Percentiles rank a stretch among this genome's conserved stretches.
These are phyloP conservation scores for Dysidea cf. avara DNA, from an alignment of 37 sponge, comb jelly and placozoan species.

Conservation along the genomic window DNA sequence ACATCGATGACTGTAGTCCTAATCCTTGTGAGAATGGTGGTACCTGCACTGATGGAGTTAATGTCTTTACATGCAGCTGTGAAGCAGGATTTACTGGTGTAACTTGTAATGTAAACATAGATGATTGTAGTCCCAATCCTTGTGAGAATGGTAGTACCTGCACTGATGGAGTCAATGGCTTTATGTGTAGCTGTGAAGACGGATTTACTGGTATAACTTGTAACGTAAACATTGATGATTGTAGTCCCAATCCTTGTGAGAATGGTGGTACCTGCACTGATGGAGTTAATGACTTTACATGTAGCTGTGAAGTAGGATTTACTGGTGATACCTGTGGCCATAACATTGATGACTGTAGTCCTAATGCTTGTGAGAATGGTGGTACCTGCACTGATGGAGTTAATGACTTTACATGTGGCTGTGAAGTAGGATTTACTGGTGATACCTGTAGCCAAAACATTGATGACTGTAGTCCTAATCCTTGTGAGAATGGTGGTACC, in stretches of 20 bases:
- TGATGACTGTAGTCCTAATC: slow-evolving; percentile 17
- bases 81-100: slow-evolving; percentile 35
- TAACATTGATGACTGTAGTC: slow-evolving; percentile 12
- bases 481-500: slow-evolving; percentile 24
- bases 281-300: slow-evolving; percentile 14
- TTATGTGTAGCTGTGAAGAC: background rate
- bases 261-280: slow-evolving; percentile 29
- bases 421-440: slow-evolving; percentile 42
- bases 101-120: slow-evolving; percentile 28
- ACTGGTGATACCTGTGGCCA: slow-evolving; percentile 21
- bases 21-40: slow-evolving; percentile 64
- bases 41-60: slow-evolving; percentile 30
- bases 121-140: slow-evolving; percentile 27
- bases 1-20: slow-evolving; percentile 62
- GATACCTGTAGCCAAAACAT: slow-evolving; percentile 24
- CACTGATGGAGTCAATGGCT: slow-evolving; percentile 1
- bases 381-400: slow-evolving; percentile 33
- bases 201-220: slow-evolving; percentile 21
- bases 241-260: slow-evolving; percentile 7
- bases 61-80: slow-evolving; percentile 27
- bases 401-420: slow-evolving; percentile 6
- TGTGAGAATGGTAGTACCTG: slow-evolving; percentile 29
- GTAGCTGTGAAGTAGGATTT: slow-evolving; percentile 13
- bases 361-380: slow-evolving; percentile 28
- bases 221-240: slow-evolving; percentile 9